Evolutionary conservation across 2,888 invertebrate species (phyloP).

Genomic region (Dascillus cervinus): DNA sequence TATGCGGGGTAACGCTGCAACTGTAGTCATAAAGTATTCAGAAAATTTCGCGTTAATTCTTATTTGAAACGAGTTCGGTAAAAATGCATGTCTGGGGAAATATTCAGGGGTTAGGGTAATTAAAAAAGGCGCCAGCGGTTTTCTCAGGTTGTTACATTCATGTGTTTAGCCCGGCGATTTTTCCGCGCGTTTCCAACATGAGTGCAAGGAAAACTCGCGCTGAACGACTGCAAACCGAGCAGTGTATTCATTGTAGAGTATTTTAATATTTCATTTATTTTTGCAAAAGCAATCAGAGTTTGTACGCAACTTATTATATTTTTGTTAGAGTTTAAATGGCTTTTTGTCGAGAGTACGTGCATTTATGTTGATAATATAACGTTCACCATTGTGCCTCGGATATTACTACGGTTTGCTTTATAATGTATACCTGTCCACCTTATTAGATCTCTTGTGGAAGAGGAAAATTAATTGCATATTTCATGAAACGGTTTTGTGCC

Average conservation of each 20-base stretch:
- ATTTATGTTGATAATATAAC: conserved; percentile 16
- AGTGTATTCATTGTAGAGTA: conserved; percentile 7
- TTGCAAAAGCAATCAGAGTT: conserved; percentile 29
- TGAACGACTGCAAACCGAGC: conserved; percentile 12
- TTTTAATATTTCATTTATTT: conserved; percentile 31
- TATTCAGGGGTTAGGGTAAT: conserved; percentile 27
- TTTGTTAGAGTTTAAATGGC: conserved; percentile 21
- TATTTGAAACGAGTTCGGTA: conserved; percentile 36
- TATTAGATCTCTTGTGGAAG: conserved; percentile 18
- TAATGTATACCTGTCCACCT: conserved; percentile 22
- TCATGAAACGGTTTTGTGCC: conserved; percentile 9
- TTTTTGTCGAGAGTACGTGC: conserved; percentile 18
- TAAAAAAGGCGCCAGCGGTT: conserved; percentile 26
- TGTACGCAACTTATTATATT: conserved; percentile 25
- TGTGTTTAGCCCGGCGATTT: too few species aligned
- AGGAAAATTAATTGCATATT: conserved; percentile 16
- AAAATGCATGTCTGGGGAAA: conserved; percentile 36
- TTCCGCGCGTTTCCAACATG: too few species aligned
- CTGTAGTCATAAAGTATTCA: conserved; percentile 30
- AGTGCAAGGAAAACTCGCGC: too few species aligned
- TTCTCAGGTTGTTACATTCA: conserved; percentile 15
- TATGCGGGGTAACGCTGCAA: too few species aligned
- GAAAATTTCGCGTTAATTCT: conserved; percentile 31
- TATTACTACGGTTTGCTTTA: conserved; percentile 20
- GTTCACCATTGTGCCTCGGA: conserved; percentile 21